These are phyloP conservation scores for Papilio polytes DNA, from an alignment of 1,140 invertebrate genomes.

Conservation along the genomic window DNA sequence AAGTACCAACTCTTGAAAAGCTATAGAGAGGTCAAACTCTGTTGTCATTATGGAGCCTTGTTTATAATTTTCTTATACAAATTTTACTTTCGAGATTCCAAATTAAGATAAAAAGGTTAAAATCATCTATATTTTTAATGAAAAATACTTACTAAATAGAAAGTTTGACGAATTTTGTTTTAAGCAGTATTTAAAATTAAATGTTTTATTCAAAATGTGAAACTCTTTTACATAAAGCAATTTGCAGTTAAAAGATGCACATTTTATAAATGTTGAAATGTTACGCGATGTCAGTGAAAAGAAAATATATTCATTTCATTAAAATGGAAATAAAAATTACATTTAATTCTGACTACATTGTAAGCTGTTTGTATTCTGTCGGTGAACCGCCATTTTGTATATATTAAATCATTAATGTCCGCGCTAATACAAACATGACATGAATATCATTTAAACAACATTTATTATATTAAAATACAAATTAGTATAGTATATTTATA, in stretches of 20 bases:
- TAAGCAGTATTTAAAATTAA: too few relatives aligned
- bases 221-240: background rate
- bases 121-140: too few relatives aligned
- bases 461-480: background rate
- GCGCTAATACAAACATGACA: slow-evolving; percentile 1
- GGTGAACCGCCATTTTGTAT: slow-evolving; percentile 13
- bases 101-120: background rate
- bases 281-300: background rate
- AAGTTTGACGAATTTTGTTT: too few relatives aligned
- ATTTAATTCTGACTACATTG: slow-evolving; percentile 4
- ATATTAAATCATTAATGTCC: slow-evolving; percentile 6
- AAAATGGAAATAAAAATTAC: background rate
- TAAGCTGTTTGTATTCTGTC: background rate
- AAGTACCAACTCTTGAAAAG: slow-evolving; percentile 16
- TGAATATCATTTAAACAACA: slow-evolving; percentile 4
- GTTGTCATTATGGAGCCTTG: slow-evolving; percentile 4
- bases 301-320: background rate
- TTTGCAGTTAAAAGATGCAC: background rate
- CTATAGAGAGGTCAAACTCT: slow-evolving; percentile 8
- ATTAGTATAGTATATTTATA: background rate
- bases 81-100: background rate
- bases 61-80: background rate
- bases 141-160: too few relatives aligned
- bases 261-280: background rate
- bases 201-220: too few relatives aligned